Conservation (phyloP, 2,888 invertebrate genomes). For the Platycheirus albimanus region DNA sequence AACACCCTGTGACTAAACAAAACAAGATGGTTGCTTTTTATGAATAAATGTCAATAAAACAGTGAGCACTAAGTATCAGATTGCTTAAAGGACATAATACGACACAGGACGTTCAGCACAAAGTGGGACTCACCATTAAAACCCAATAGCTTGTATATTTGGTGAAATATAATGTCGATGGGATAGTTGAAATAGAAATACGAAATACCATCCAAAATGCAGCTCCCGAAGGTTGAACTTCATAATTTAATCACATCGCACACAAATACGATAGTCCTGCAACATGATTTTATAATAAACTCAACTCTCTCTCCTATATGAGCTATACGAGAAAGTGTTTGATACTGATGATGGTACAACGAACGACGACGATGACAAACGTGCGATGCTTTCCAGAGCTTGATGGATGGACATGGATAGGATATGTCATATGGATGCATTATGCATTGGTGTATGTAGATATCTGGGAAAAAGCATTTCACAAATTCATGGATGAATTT, state of each 20-base stretch:
- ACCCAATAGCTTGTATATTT: not conserved
- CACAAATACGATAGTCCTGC: slow-evolving; percentile 43
- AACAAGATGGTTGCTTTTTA: too few relatives aligned
- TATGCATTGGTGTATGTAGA: too few relatives aligned
- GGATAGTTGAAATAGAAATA: not conserved
- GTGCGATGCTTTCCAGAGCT: not conserved
- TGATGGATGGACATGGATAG: not conserved
- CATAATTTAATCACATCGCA: slow-evolving; percentile 60
- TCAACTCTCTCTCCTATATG: not conserved
- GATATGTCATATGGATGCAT: too few relatives aligned
- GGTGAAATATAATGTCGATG: not conserved
- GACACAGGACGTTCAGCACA: too few relatives aligned
- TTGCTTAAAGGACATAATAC: too few relatives aligned
- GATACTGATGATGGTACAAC: not conserved
- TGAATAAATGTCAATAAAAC: too few relatives aligned
- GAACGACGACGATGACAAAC: not conserved
- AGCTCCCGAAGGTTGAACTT: slow-evolving; percentile 23
- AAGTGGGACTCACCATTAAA: not conserved
- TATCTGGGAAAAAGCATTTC: not conserved
- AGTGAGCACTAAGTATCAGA: too few relatives aligned
- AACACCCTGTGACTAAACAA: too few relatives aligned
- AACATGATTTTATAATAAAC: slow-evolving; percentile 56
- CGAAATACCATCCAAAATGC: slow-evolving; percentile 23
- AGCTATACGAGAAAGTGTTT: not conserved
- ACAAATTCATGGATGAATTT: slow-evolving; percentile 18